Evolutionary conservation across 2,797 vertebrate species (phyloP).

Genomic region (Sylvia borin): DNA sequence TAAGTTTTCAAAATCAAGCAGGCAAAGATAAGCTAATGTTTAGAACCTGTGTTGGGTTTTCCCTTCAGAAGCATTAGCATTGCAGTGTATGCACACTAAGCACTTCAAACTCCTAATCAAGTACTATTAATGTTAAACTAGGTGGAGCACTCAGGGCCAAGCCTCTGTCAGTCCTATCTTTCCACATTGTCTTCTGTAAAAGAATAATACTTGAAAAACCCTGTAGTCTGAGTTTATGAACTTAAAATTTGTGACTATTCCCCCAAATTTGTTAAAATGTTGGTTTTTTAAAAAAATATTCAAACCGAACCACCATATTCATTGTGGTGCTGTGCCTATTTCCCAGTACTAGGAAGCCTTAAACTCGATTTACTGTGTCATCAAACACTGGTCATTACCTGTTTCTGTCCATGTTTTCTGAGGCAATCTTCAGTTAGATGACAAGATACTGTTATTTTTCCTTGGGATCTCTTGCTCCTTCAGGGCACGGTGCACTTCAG

Average conservation of each 20-base stretch:
- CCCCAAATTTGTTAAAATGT: neutral
- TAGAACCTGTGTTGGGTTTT: neutral
- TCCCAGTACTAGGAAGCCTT: neutral
- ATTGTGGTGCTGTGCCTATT: neutral
- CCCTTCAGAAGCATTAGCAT: neutral
- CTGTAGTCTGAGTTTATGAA: neutral
- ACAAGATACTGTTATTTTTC: neutral
- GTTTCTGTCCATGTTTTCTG: neutral
- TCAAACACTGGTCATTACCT: neutral
- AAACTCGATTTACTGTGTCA: neutral
- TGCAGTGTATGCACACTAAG: neutral
- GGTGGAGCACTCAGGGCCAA: neutral
- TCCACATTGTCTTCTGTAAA: neutral
- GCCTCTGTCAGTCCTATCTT: neutral
- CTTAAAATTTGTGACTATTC: neutral
- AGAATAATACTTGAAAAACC: neutral
- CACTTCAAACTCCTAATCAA: neutral
- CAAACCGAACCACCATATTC: neutral
- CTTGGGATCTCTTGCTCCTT: neutral
- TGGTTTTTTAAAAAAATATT: neutral
- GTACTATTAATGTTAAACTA: neutral
- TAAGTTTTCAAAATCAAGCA: neutral
- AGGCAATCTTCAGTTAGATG: neutral
- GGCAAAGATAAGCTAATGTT: neutral
- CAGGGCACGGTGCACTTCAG: fast-evolving